phyloP scores from a whole-genome alignment of 2,888 invertebrate species.

The Drosophila ezoana region DNA sequence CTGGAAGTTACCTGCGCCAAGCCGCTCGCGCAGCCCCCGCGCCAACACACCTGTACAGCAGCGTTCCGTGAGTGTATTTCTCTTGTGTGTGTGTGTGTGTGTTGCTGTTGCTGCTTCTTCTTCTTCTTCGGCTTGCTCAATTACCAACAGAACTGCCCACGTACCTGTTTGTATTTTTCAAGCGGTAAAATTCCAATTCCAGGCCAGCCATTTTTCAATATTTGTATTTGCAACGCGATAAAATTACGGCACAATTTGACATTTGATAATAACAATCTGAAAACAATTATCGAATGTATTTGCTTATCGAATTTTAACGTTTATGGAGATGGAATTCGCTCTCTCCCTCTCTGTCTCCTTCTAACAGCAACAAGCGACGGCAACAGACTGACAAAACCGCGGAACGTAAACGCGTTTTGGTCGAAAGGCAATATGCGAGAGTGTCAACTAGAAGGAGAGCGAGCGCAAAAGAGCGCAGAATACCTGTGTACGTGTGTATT shows the following conservation, averaged over 20 bases:
- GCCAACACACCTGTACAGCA: conserved; percentile 59
- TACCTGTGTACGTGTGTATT: conserved; percentile 18
- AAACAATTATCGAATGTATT: conserved; percentile 27
- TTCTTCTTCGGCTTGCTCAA: conserved; percentile 60
- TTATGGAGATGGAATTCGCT: conserved; percentile 15
- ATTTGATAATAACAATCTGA: conserved; percentile 19
- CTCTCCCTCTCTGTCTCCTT: conserved; percentile 15
- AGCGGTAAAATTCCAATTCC: conserved; percentile 35
- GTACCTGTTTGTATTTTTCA: conserved; percentile 66
- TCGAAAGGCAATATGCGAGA: conserved; percentile 53
- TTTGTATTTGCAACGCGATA: conserved; percentile 15
- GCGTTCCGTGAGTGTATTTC: conserved; percentile 7
- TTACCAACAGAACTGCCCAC: conserved; percentile 76
- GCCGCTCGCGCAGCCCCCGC: conserved; percentile 54
- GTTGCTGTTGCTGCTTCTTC: conserved; percentile 45
- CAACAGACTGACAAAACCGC: conserved; percentile 56
- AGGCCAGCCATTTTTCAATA: conserved; percentile 34
- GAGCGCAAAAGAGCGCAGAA: conserved; percentile 14
- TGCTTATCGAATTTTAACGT: conserved; percentile 39
- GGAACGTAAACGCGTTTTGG: conserved; percentile 69
- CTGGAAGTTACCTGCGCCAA: conserved; percentile 68
- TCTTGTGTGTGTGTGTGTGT: conserved; percentile 16
- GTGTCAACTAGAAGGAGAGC: conserved; percentile 7
- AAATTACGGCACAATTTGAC: conserved; percentile 12
- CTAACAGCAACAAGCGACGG: conserved; percentile 60